Percentiles rank a stretch among this genome's conserved stretches.
Evolutionary conservation across 1,140 invertebrate species (phyloP).

Genomic region (Chelonus insularis): DNA sequence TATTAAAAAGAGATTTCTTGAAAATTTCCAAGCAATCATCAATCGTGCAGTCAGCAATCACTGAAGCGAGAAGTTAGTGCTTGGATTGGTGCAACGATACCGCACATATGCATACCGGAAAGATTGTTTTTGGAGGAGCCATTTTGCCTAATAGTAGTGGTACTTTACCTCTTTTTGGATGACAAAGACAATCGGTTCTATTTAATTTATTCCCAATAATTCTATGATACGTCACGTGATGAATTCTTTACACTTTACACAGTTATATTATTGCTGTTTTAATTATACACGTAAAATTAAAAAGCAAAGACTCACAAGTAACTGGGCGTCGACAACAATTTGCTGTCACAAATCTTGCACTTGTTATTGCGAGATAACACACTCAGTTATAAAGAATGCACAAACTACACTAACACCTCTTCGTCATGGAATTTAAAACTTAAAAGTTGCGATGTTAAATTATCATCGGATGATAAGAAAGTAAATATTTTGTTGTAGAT

Average conservation of each 20-base stretch:
- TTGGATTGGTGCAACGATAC: not conserved
- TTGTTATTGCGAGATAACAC: not conserved
- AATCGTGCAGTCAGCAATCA: not conserved
- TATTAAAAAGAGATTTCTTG: no score
- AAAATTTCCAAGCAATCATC: no score
- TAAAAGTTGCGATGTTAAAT: not conserved
- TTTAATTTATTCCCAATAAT: no score
- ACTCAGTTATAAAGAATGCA: not conserved
- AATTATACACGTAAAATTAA: conserved; percentile 18
- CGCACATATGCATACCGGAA: conserved; percentile 35
- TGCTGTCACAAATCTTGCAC: conserved; percentile 28
- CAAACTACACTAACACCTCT: not conserved
- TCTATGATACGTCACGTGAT: no score
- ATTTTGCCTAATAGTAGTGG: conserved; percentile 42
- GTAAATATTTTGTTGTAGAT: not conserved
- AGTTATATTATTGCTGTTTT: not conserved
- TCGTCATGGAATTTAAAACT: no score
- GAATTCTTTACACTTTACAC: not conserved
- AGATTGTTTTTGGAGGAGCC: conserved; percentile 49
- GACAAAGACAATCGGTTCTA: no score
- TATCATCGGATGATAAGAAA: not conserved
- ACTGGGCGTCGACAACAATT: conserved; percentile 52
- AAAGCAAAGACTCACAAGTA: conserved; percentile 44
- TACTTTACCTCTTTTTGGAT: no score
- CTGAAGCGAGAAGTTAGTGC: not conserved